These are phyloP conservation scores for Columba guinea DNA, from an alignment of 2,797 vertebrate genomes.

Conservation along the genomic window DNA sequence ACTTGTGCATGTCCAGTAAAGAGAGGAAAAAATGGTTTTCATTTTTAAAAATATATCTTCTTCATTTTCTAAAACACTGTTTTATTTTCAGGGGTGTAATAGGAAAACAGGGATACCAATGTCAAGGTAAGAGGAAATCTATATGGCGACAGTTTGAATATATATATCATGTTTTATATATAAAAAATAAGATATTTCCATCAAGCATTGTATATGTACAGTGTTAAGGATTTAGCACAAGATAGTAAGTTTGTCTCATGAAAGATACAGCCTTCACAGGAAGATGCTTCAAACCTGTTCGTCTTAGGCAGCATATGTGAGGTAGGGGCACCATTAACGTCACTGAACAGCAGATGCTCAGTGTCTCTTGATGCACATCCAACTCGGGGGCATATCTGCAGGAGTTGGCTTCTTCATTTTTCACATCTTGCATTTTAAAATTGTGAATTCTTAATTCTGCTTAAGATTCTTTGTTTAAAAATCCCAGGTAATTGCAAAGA, in stretches of 20 bases:
- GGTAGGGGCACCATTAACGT: background rate
- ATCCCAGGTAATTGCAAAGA: conserved; percentile 8
- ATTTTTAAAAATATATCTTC: background rate
- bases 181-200: background rate
- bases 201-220: background rate
- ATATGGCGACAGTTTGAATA: background rate
- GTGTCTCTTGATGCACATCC: background rate
- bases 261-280: background rate
- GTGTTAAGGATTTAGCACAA: background rate
- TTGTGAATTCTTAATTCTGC: background rate
- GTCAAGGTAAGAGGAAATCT: conserved; percentile 91
- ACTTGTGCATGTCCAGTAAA: background rate
- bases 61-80: conserved; percentile 29
- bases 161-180: background rate
- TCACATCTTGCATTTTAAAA: background rate
- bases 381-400: background rate
- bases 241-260: background rate
- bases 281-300: background rate
- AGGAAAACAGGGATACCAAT: conserved; percentile 99
- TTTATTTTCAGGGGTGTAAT: conserved; percentile 92
- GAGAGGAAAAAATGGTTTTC: background rate
- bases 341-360: background rate
- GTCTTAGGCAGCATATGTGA: background rate
- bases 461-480: conserved; percentile 16
- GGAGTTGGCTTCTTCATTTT: background rate